Conservation (phyloP, 2,888 invertebrate species). For the Galeruca laticollis region DNA sequence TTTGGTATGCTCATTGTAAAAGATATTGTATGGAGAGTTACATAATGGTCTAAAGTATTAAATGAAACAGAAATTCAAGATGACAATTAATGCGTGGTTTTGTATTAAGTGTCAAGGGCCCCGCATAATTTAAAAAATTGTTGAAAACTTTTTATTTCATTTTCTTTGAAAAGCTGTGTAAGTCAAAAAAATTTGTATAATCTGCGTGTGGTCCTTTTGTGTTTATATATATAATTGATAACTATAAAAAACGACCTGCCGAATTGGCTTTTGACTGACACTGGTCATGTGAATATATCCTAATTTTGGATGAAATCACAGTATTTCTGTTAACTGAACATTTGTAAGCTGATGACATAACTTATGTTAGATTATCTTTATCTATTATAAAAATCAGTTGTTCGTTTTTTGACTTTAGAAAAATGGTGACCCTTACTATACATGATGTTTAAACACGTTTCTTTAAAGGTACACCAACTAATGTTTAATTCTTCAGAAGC, state of each 20-base stretch:
- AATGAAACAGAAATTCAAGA: neutral
- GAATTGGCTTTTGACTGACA: conserved; percentile 48
- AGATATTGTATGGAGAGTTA: neutral
- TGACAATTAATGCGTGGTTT: conserved; percentile 1
- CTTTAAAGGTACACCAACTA: neutral
- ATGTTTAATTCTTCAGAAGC: too few relatives aligned
- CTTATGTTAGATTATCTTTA: conserved; percentile 6
- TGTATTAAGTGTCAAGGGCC: conserved; percentile 9
- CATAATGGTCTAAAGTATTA: neutral
- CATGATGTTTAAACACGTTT: too few relatives aligned
- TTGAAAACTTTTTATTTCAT: neutral
- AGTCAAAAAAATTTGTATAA: conserved; percentile 4
- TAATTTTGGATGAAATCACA: conserved; percentile 38
- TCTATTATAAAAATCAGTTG: neutral
- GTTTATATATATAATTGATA: conserved; percentile 47
- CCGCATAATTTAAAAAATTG: conserved; percentile 29
- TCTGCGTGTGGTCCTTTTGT: conserved; percentile 16
- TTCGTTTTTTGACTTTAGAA: neutral
- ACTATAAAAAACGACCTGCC: conserved; percentile 53
- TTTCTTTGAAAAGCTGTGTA: conserved; percentile 6
- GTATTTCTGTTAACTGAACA: conserved; percentile 35
- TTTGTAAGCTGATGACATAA: conserved; percentile 27
- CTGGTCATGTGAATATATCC: conserved; percentile 41
- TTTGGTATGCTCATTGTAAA: too few relatives aligned
- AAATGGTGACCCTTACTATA: neutral